Base-by-base conservation (phyloP, 2,797 vertebrate genomes). In the Hoplostethus atlanticus region DNA sequence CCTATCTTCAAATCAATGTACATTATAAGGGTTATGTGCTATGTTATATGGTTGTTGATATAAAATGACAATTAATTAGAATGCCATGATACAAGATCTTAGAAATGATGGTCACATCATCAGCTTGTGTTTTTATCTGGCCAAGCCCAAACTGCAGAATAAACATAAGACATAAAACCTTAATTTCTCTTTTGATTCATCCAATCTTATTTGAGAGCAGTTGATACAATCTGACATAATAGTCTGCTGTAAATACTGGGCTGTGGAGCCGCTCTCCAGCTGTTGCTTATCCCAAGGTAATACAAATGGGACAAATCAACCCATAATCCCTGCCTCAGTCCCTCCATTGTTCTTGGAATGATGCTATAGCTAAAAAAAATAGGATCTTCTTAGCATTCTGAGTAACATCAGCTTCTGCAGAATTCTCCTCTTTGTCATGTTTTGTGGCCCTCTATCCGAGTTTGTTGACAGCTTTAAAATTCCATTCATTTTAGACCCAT, bases 251-350 rank as follows among this genome's bases (percentile, higher is more conserved):
- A 92, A 94, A 94, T 93, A 90, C 89, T 78, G 87, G 88, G 89
- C 87, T 89, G 78, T 85, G 76, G 76, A 88, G 88, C 92, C 92
- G 90, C 88, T 91, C 86, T 93, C 92, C 94, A 95, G 92, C 93
- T 93, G 91, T 91, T 93, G 92, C 91, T 94, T 94, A 94, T 94
- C 93, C 93, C 90, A 88, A 92, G 89, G 92, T 94, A 92, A 94
- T 93, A 92, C 89, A 94, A 94, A 92, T 91, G 87, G 90, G 91
- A 93, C 91, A 93, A 93, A 94, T 93, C 90, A 87, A 84, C 65
- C 83, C 71, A 74, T 95, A 95, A 95, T 95, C 94, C 94, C 84
- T 91, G n/a, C 85, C 81, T 89, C 88, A 78, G 90, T 88, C 87
- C 72, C 78, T 84, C 76, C 79, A 91, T 93, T 93, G 90, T 94